phyloP scores from a whole-genome alignment of 2,888 invertebrate species.

The Plagodis pulveraria region DNA sequence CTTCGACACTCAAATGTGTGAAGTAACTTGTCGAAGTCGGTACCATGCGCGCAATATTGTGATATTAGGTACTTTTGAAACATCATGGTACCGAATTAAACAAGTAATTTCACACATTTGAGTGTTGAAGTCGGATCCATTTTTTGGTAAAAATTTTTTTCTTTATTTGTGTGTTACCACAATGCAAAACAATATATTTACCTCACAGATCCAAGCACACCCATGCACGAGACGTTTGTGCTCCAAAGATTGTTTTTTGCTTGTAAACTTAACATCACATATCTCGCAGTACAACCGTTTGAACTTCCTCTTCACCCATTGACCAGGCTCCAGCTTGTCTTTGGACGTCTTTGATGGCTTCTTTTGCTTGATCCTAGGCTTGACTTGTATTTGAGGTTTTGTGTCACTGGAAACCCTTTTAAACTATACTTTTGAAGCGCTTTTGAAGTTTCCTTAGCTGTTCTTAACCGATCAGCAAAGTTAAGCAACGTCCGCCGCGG shows the following conservation, averaged over 20 bases:
- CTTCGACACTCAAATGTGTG: too few relatives aligned
- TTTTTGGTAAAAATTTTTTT: too few relatives aligned
- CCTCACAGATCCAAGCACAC: constrained; percentile 11
- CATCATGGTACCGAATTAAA: too few relatives aligned
- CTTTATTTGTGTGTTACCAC: not conserved
- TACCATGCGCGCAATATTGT: too few relatives aligned
- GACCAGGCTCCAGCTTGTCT: not conserved
- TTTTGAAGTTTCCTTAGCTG: too few relatives aligned
- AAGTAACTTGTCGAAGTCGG: too few relatives aligned
- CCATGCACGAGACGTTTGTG: constrained; percentile 3
- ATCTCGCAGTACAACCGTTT: not conserved
- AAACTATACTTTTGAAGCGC: not conserved
- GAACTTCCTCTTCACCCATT: not conserved
- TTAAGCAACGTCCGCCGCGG: too few relatives aligned
- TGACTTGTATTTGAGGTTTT: not conserved
- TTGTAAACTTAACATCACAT: constrained; percentile 1
- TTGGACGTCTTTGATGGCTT: not conserved
- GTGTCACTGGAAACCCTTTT: not conserved
- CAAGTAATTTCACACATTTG: too few relatives aligned
- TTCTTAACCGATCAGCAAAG: too few relatives aligned
- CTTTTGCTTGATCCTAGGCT: not conserved
- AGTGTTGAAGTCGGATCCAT: too few relatives aligned
- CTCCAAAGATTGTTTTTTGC: not conserved
- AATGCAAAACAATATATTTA: not conserved
- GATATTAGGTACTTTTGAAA: too few relatives aligned